Evolutionary conservation across 2,888 invertebrate species (phyloP).

Genomic region (Xestoiulus laeticollis): DNA sequence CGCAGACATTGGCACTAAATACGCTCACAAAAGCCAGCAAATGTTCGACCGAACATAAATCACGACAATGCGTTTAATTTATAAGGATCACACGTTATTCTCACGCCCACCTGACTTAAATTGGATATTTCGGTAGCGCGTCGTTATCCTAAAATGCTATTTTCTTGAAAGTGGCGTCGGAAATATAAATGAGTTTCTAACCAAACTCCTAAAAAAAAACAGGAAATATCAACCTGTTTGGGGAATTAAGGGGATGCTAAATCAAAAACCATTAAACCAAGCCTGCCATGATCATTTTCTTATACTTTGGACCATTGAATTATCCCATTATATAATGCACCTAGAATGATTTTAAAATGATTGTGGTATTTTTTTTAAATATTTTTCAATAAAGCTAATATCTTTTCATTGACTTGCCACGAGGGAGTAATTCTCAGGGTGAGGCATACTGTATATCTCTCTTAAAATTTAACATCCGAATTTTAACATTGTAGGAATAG

Average conservation of each 20-base stretch:
- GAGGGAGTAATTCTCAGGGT: no score
- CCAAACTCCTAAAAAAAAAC: background rate
- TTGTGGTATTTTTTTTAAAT: no score
- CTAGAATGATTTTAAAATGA: no score
- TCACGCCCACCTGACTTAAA: slow-evolving; percentile 18
- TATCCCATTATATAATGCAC: no score
- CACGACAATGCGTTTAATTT: slow-evolving; percentile 1
- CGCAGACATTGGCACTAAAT: background rate
- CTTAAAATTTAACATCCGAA: no score
- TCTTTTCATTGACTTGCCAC: no score
- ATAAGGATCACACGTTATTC: background rate
- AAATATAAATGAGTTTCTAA: slow-evolving; percentile 2
- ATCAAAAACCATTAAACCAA: no score
- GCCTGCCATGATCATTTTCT: no score
- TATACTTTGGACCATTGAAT: no score
- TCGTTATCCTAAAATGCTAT: background rate
- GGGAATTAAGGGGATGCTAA: background rate
- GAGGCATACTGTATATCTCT: no score
- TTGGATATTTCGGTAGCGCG: background rate
- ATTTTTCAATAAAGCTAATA: no score
- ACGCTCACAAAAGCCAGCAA: background rate
- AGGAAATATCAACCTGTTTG: background rate
- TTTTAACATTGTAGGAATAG: no score
- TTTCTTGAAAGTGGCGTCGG: background rate
- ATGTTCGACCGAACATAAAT: background rate